These are phyloP conservation scores for Mixornis gularis DNA, from an alignment of 2,113 vertebrate species.

Conservation along the genomic window DNA sequence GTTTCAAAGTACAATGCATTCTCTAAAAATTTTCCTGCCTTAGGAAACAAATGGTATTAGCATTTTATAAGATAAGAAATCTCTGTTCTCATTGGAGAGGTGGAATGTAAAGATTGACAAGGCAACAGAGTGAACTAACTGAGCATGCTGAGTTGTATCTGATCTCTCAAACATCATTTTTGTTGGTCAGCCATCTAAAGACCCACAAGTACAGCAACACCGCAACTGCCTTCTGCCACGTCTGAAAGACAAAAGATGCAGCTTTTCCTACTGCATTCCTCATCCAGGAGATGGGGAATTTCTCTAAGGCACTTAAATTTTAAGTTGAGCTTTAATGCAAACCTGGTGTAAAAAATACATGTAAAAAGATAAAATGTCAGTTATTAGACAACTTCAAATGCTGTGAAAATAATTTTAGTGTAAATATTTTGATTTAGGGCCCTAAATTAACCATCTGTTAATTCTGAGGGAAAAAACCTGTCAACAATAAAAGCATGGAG, in stretches of 20 bases:
- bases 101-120: not conserved
- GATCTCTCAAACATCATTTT: not conserved
- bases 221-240: not conserved
- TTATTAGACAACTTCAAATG: conserved; percentile 17
- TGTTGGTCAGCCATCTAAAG: not conserved
- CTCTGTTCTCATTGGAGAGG: not conserved
- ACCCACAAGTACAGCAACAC: not conserved
- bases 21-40: not conserved
- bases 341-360: not conserved
- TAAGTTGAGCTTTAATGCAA: not conserved
- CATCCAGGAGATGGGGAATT: not conserved
- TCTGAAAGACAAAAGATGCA: not conserved
- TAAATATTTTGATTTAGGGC: conserved; percentile 38
- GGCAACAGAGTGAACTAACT: not conserved
- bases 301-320: not conserved
- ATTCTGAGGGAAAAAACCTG: not conserved
- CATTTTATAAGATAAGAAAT: not conserved
- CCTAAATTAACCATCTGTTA: conserved; percentile 37
- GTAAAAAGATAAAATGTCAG: not conserved
- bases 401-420: conserved; percentile 4
- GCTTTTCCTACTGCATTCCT: not conserved
- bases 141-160: not conserved
- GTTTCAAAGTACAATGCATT: not conserved
- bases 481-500: conserved; percentile 7
- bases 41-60: not conserved